Evolutionary conservation across 1,140 invertebrate species (phyloP), one percentile per base, ranked within the genome.

Genomic region (Halesus radiatus): DNA sequence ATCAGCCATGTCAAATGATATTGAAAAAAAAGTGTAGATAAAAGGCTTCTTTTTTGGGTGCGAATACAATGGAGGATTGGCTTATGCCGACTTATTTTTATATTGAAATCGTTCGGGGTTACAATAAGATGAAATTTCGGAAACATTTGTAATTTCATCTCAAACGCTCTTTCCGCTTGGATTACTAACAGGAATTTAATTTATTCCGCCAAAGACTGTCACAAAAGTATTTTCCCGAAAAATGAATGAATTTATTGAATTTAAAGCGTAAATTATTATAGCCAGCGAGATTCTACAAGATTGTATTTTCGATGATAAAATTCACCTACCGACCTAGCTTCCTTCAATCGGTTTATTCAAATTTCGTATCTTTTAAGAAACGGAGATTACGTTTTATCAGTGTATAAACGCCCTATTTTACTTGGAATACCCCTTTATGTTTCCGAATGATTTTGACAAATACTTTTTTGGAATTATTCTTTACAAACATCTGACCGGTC

Each of bases 121-220:
- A 23, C 8, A 23, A 60, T 16, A 60, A 60, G 18, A 22, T 23
- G 56, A 60, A 22, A 60, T 60, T 60, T 60, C 56, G 56, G 62
- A 32, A 66, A 66, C 62, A 66, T 66, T 66, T 32, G 22, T 66
- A 66, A 66, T 66, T 66, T 66, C 22, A 32, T 32, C 62, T n/a
- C n/a, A 29, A 66, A 66, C 29, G 62, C 62, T 22, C 22, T 16
- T 45, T 66, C 26, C 62, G 29, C 62, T 6, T 66, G 62, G 62
- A 66, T 66, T 66, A 66, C 62, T 66, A 13, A 66, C 62, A 15
- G 62, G 62, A 66, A 66, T 66, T 66, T 66, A 66, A 66, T 66
- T 66, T 66, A 66, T 66, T 66, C 62, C 29, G 62, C 22, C 37
- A 66, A 66, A 66, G 62, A 26, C n/a, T 66, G 62, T 66, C 62